Evolutionary conservation across 2,888 invertebrate genomes (phyloP).

Genomic region (Parasteatoda lunata): DNA sequence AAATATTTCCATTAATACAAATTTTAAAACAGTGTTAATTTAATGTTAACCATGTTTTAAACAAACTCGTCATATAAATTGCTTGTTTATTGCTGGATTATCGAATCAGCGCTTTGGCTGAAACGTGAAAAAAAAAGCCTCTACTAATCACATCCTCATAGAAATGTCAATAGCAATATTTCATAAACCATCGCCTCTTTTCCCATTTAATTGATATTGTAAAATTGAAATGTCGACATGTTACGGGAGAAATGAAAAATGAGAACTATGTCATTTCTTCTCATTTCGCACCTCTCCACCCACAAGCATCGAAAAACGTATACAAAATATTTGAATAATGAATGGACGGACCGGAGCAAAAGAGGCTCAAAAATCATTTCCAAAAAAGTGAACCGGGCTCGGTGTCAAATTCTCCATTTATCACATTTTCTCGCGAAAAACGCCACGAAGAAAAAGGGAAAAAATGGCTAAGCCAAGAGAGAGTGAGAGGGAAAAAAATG

Average conservation of each 20-base stretch:
- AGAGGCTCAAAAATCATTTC: conserved; percentile 41
- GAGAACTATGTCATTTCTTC: conserved; percentile 22
- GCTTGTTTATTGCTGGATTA: no score
- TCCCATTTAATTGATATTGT: conserved; percentile 2
- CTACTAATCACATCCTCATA: no score
- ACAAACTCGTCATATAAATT: no score
- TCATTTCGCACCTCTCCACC: neutral
- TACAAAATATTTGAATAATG: conserved; percentile 55
- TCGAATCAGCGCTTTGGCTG: no score
- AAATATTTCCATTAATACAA: no score
- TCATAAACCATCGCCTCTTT: neutral
- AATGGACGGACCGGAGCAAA: conserved; percentile 13
- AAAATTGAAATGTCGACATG: conserved; percentile 5
- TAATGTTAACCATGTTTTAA: no score
- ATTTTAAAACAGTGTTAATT: no score
- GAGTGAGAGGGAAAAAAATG: conserved; percentile 6
- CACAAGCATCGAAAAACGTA: conserved; percentile 10
- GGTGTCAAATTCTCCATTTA: conserved; percentile 55
- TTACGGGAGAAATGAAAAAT: conserved; percentile 1
- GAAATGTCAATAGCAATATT: conserved; percentile 3
- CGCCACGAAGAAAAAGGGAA: conserved; percentile 8
- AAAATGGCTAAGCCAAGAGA: neutral
- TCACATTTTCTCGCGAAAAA: conserved; percentile 38
- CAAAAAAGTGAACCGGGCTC: conserved; percentile 35
- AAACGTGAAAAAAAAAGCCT: no score